A percentile compares a stretch with the other conserved stretches of the same genome.
Conservation (phyloP, 1,140 invertebrate species). For the Nasonia vitripennis region DNA sequence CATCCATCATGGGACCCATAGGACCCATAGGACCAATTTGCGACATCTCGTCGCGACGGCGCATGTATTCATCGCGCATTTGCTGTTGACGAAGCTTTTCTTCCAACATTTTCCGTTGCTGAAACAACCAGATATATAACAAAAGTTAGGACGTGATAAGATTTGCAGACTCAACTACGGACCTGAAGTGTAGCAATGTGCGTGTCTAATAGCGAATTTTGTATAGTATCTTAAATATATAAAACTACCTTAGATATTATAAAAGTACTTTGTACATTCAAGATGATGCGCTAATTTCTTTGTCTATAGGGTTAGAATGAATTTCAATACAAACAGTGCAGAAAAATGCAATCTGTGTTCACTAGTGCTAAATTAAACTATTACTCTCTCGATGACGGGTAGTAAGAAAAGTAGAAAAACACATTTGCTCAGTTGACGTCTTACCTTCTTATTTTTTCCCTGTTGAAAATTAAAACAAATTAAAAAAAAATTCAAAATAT, state of each 20-base stretch:
- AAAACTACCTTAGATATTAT: neutral
- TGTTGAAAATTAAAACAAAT: constrained; percentile 21
- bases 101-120: constrained; percentile 89
- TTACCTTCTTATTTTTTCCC: constrained; percentile 19
- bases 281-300: neutral
- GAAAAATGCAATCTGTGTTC: neutral
- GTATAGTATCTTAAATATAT: neutral
- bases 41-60: constrained; percentile 78
- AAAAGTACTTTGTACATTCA: neutral
- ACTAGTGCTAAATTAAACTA: neutral
- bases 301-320: neutral
- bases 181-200: neutral
- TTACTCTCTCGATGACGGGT: neutral
- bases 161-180: neutral
- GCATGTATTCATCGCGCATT: constrained; percentile 81
- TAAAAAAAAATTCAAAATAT: constrained; percentile 8
- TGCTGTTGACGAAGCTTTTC: constrained; percentile 88
- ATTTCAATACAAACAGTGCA: neutral
- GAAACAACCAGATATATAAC: neutral
- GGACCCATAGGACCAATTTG: constrained; percentile 76
- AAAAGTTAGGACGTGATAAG: neutral
- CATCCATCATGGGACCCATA: constrained; percentile 80
- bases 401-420: neutral
- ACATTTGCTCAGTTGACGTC: neutral
- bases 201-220: neutral